Conservation (phyloP, 1,140 invertebrate genomes). For the Archivesica marissinica region DNA sequence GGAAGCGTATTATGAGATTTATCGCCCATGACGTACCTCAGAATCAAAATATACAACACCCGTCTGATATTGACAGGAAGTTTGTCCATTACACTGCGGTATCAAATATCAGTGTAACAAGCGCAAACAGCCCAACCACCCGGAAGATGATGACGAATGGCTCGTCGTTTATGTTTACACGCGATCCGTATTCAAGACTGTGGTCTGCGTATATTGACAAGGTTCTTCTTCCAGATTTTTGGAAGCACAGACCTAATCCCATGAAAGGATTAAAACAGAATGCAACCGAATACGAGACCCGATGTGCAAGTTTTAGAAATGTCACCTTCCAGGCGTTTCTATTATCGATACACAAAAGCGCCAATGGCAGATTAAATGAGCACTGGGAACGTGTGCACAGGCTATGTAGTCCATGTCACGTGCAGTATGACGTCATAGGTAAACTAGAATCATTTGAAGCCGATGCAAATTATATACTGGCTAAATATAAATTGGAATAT, state of each 20-base stretch:
- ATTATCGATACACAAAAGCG: constrained; percentile 20
- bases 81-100: constrained; percentile 23
- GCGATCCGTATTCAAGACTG: constrained; percentile 67
- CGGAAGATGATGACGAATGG: background rate
- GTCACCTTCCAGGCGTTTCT: constrained; percentile 68
- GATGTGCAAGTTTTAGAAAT: constrained; percentile 65
- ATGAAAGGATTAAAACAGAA: background rate
- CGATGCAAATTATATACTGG: constrained; percentile 43
- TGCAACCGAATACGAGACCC: constrained; percentile 8
- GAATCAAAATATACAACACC: constrained; percentile 5
- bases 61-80: constrained; percentile 24
- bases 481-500: background rate
- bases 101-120: background rate
- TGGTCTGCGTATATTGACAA: constrained; percentile 71
- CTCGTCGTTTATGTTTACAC: constrained; percentile 62
- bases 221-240: constrained; percentile 63
- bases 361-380: constrained; percentile 38
- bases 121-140: background rate
- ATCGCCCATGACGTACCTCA: background rate
- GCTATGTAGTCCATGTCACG: constrained; percentile 60
- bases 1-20: constrained; percentile 32
- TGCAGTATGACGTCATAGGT: constrained; percentile 54
- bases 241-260: constrained; percentile 2
- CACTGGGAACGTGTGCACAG: constrained; percentile 63
- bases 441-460: constrained; percentile 51